Evolutionary conservation across 1,140 invertebrate genomes (phyloP).

Genomic region (Helicoverpa armigera): DNA sequence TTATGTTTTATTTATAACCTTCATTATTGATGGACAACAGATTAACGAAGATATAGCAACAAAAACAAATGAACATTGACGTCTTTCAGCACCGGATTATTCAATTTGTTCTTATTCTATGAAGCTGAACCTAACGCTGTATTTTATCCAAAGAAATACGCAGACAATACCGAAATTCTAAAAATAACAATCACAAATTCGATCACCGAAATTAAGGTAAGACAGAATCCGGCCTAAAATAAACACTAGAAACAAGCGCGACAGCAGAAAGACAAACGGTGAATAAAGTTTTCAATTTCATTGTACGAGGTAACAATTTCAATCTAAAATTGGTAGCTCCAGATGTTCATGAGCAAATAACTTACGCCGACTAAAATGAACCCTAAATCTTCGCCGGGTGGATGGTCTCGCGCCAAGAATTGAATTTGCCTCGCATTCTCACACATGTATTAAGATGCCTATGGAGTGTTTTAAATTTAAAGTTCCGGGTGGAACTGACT

Average conservation of each 20-base stretch:
- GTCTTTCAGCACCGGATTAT: not conserved
- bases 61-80: conserved; percentile 4
- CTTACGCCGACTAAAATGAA: conserved; percentile 74
- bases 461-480: conserved; percentile 50
- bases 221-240: conserved; percentile 16
- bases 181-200: not conserved
- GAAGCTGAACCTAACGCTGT: not conserved
- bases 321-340: conserved; percentile 73
- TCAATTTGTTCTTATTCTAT: not conserved
- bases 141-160: not conserved
- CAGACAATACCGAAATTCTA: not conserved
- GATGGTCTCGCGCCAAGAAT: conserved; percentile 72
- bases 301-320: conserved; percentile 70
- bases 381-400: conserved; percentile 72
- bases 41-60: conserved; percentile 7
- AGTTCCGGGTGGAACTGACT: conserved; percentile 22
- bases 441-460: conserved; percentile 50
- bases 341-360: conserved; percentile 78
- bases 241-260: conserved; percentile 22
- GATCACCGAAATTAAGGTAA: not conserved
- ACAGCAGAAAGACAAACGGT: conserved; percentile 44
- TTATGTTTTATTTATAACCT: conserved; percentile 17
- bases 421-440: conserved; percentile 71
- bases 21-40: conserved; percentile 5
- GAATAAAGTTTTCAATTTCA: conserved; percentile 70